Evolutionary conservation across 2,888 invertebrate genomes (phyloP).

Genomic region (Epinotia ramella): DNA sequence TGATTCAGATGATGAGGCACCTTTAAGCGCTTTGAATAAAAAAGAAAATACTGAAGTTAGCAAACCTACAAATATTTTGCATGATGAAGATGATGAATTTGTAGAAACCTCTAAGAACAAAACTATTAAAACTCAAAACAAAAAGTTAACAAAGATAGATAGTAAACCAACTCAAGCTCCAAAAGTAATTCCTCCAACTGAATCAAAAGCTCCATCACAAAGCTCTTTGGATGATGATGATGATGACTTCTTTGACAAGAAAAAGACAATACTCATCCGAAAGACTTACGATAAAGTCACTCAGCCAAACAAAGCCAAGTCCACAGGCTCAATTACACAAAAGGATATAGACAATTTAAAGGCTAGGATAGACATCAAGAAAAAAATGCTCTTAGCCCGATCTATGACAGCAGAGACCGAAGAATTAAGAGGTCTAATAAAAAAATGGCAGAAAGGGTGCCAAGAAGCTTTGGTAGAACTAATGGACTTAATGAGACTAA

Average conservation of each 20-base stretch:
- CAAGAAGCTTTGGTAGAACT: constrained; percentile 81
- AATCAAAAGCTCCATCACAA: constrained; percentile 56
- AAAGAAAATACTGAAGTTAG: constrained; percentile 48
- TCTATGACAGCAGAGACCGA: constrained; percentile 74
- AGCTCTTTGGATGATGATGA: constrained; percentile 60
- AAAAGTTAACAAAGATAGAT: constrained; percentile 52
- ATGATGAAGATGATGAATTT: constrained; percentile 64
- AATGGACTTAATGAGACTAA: constrained; percentile 74
- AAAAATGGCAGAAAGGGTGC: constrained; percentile 84
- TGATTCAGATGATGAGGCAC: constrained; percentile 75
- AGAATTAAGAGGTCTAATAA: constrained; percentile 77
- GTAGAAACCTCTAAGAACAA: constrained; percentile 51
- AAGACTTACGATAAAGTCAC: constrained; percentile 72
- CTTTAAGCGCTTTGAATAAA: constrained; percentile 64
- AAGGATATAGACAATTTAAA: constrained; percentile 76
- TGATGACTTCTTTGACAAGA: constrained; percentile 72
- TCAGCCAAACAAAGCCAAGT: constrained; percentile 71
- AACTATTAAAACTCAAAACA: constrained; percentile 55
- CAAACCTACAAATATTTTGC: constrained; percentile 40
- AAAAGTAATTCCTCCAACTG: constrained; percentile 27
- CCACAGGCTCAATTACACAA: constrained; percentile 77
- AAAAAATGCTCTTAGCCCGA: constrained; percentile 69
- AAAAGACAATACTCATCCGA: constrained; percentile 70
- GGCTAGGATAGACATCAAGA: constrained; percentile 74
- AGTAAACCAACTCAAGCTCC: constrained; percentile 46